Percentiles rank a stretch among this genome's conserved stretches.
These are phyloP conservation scores for Halichondria panicea DNA, from an alignment of 37 sponge, comb jelly and placozoan species.

Conservation along the genomic window DNA sequence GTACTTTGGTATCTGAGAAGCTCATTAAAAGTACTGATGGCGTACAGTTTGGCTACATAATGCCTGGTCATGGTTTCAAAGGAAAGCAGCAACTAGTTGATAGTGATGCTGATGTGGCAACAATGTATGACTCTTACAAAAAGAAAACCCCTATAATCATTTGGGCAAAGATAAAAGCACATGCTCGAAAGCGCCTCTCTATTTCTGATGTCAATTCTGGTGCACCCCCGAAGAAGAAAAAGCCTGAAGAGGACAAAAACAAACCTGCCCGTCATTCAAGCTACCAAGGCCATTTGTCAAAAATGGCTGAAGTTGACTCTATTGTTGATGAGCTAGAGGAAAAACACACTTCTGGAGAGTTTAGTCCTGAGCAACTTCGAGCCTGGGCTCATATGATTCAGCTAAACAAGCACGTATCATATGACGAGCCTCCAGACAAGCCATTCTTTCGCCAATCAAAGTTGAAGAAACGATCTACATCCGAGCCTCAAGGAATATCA, in stretches of 20 bases:
- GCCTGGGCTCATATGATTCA: conserved; percentile 61
- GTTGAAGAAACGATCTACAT: neutral
- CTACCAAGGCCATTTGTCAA: conserved; percentile 11
- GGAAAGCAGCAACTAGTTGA: conserved; percentile 3
- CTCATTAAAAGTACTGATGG: neutral
- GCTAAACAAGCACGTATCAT: conserved; percentile 35
- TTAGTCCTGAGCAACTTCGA: conserved; percentile 29
- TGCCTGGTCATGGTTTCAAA: conserved; percentile 44
- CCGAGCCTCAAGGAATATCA: conserved; percentile 2
- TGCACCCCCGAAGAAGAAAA: conserved; percentile 1
- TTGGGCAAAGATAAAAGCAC: conserved; percentile 8
- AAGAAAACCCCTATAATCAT: conserved; percentile 1
- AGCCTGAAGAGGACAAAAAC: neutral
- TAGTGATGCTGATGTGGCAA: conserved; percentile 6
- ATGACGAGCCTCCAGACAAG: conserved; percentile 42
- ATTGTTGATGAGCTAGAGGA: conserved; percentile 32
- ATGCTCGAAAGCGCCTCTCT: conserved; percentile 2
- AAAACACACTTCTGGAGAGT: conserved; percentile 10
- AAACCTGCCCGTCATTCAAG: neutral
- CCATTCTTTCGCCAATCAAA: conserved; percentile 35
- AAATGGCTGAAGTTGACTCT: conserved; percentile 34
- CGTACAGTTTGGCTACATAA: conserved; percentile 22
- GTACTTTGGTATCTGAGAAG: neutral
- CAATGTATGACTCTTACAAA: conserved; percentile 17
- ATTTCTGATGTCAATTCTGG: neutral